phyloP scores from a whole-genome alignment of 2,113 vertebrate species.

The Cololabis saira region DNA sequence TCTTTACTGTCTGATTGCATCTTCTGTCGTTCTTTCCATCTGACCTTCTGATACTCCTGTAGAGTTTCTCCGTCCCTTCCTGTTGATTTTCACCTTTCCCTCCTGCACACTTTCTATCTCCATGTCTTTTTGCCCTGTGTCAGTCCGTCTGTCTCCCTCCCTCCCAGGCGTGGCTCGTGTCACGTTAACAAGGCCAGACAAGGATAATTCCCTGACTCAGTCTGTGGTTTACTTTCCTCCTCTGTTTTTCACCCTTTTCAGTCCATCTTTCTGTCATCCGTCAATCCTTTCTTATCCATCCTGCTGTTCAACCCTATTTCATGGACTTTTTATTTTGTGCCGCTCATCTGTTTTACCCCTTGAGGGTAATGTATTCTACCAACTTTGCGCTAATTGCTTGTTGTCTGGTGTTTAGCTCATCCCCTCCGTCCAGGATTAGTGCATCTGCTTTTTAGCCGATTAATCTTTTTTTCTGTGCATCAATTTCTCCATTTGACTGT shows the following conservation, averaged over 20 bases:
- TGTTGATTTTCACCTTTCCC: too few species aligned
- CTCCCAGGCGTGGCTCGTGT: constrained; percentile 63
- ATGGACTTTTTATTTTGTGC: constrained; percentile 51
- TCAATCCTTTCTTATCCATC: constrained; percentile 48
- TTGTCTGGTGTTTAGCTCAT: too few species aligned
- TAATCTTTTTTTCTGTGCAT: constrained; percentile 32
- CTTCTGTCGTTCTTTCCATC: too few species aligned
- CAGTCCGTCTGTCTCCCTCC: constrained; percentile 22
- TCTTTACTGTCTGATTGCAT: too few species aligned
- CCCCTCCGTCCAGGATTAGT: too few species aligned
- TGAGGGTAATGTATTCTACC: too few species aligned
- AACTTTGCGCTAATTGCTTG: too few species aligned
- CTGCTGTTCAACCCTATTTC: constrained; percentile 47
- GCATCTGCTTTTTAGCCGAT: too few species aligned
- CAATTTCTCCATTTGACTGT: constrained; percentile 11
- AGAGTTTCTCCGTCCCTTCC: too few species aligned
- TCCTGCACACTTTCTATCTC: constrained; percentile 5
- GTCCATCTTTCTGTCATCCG: constrained; percentile 47
- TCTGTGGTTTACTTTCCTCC: constrained; percentile 66
- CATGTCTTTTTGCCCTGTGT: constrained; percentile 9
- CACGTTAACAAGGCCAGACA: constrained; percentile 69
- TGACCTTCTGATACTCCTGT: too few species aligned
- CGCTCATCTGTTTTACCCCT: constrained; percentile 45
- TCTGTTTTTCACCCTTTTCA: constrained; percentile 39
- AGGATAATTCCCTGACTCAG: constrained; percentile 74